Evolutionary conservation across 2,113 vertebrate species (phyloP).

Genomic region (Mesitornis unicolor): DNA sequence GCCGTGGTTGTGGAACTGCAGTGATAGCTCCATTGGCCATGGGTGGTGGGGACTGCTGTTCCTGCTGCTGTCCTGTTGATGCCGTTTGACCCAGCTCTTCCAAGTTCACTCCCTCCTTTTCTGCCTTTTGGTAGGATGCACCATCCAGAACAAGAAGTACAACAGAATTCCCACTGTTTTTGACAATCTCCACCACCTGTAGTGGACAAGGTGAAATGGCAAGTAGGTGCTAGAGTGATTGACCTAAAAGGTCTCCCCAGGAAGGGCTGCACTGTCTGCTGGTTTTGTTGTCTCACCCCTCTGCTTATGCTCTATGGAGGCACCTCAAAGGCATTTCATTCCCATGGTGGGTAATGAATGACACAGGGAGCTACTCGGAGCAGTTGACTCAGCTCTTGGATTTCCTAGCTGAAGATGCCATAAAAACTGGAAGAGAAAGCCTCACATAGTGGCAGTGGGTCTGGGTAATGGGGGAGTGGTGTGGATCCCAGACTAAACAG

Average conservation of each 20-base stretch:
- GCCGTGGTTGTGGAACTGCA: slow-evolving; percentile 71
- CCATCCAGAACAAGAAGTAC: slow-evolving; percentile 85
- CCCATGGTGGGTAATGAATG: neutral
- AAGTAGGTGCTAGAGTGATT: neutral
- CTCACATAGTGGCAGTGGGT: neutral
- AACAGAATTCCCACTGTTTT: slow-evolving; percentile 77
- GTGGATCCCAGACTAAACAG: neutral
- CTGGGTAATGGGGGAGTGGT: neutral
- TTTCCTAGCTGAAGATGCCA: neutral
- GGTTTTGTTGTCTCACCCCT: neutral
- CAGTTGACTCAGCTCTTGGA: neutral
- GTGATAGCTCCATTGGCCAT: slow-evolving; percentile 52
- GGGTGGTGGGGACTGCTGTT: neutral
- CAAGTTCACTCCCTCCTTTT: slow-evolving; percentile 73
- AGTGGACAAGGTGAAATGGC: neutral
- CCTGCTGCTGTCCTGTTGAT: neutral
- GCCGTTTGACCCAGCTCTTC: slow-evolving; percentile 32
- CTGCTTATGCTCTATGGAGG: neutral
- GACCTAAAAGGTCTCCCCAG: neutral
- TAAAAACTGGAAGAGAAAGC: neutral
- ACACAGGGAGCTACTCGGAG: neutral
- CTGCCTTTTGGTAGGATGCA: slow-evolving; percentile 79
- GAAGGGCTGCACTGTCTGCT: neutral
- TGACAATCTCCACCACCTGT: slow-evolving; percentile 88
- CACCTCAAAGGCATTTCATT: neutral